phyloP scores from a whole-genome alignment of 1,140 invertebrate species.

The Carcinoscorpius rotundicauda region DNA sequence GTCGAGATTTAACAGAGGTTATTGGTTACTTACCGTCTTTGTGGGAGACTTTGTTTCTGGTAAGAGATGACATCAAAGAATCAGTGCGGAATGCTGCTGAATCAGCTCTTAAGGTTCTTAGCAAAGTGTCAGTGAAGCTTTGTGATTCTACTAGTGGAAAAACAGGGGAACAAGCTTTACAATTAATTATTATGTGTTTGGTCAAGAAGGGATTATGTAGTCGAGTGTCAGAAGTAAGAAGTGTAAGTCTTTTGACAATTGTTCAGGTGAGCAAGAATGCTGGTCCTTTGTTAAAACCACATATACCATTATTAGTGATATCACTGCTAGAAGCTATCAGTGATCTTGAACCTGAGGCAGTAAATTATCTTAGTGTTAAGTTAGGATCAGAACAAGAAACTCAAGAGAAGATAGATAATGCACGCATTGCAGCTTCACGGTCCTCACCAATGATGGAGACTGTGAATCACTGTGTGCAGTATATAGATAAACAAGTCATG shows the following conservation, averaged over 20 bases:
- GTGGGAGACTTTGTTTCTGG: slow-evolving; percentile 70
- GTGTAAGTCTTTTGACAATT: slow-evolving; percentile 66
- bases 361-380: slow-evolving; percentile 64
- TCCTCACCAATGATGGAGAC: slow-evolving; percentile 78
- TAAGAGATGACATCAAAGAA: slow-evolving; percentile 84
- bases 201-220: slow-evolving; percentile 65
- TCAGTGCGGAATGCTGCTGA: slow-evolving; percentile 63
- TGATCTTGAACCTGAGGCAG: slow-evolving; percentile 61
- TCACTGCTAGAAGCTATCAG: slow-evolving; percentile 70
- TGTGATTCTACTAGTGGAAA: slow-evolving; percentile 64
- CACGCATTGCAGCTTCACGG: slow-evolving; percentile 60
- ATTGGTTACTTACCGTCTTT: slow-evolving; percentile 49
- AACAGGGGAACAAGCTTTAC: slow-evolving; percentile 58
- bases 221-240: slow-evolving; percentile 60
- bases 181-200: slow-evolving; percentile 62
- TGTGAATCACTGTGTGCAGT: slow-evolving; percentile 71
- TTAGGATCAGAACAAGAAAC: slow-evolving; percentile 44
- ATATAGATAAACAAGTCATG: slow-evolving; percentile 57
- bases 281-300: slow-evolving; percentile 52
- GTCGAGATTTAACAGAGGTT: slow-evolving; percentile 34
- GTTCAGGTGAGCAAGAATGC: slow-evolving; percentile 68
- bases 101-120: slow-evolving; percentile 57
- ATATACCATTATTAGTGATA: slow-evolving; percentile 64
- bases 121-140: slow-evolving; percentile 66
- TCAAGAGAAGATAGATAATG: slow-evolving; percentile 51